Evolutionary conservation across 2,797 vertebrate species (phyloP).

Genomic region (Oreortyx pictus): DNA sequence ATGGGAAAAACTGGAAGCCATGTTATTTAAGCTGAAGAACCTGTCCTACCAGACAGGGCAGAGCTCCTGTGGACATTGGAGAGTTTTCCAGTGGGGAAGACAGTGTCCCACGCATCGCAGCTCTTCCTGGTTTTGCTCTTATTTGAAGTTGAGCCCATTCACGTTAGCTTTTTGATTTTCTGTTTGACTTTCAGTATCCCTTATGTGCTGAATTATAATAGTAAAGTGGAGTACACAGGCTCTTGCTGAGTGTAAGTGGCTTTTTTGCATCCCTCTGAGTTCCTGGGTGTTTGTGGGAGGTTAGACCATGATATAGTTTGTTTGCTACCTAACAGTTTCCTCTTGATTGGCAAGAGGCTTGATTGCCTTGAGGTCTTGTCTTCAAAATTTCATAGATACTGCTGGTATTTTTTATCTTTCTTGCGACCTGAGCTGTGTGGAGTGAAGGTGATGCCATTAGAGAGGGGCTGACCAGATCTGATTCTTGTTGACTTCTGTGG

Average conservation of each 20-base stretch:
- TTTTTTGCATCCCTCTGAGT: background rate
- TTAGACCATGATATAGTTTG: background rate
- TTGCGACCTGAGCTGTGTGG: background rate
- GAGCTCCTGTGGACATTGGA: background rate
- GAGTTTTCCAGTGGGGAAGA: background rate
- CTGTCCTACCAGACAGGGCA: background rate
- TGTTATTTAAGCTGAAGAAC: background rate
- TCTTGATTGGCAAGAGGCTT: background rate
- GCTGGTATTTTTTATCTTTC: background rate
- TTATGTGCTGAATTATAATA: background rate
- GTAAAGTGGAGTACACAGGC: background rate
- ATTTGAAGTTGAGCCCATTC: background rate
- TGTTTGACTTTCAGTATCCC: background rate
- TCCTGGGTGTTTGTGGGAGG: background rate
- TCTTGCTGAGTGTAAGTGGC: background rate
- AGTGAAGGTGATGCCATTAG: background rate
- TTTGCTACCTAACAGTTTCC: constrained; percentile 11
- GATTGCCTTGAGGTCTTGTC: background rate
- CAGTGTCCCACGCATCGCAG: background rate
- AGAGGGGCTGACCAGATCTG: background rate
- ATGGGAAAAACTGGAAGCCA: background rate
- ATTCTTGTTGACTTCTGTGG: background rate
- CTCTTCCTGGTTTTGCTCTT: background rate
- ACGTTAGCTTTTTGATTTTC: background rate
- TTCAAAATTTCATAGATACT: background rate